phyloP scores from a whole-genome alignment of 2,888 invertebrate species.

The Trissonchulus sp. region DNA sequence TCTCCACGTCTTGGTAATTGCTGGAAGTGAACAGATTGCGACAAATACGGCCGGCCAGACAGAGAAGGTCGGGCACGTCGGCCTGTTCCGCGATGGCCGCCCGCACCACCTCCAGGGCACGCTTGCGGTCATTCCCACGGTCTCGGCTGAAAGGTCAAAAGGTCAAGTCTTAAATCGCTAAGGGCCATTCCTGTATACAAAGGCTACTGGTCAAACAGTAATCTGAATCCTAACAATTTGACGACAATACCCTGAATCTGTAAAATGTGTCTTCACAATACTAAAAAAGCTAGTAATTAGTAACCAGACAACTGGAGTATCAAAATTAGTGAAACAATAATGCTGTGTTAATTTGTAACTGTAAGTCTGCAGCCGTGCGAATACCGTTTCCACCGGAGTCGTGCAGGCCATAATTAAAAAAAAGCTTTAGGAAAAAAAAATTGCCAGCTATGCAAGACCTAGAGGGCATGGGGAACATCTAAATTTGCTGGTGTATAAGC shows the following conservation, averaged over 20 bases:
- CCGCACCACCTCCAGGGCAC: conserved; percentile 81
- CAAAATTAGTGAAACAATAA: too few relatives aligned
- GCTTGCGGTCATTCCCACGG: conserved; percentile 85
- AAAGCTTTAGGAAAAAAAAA: conserved; percentile 30
- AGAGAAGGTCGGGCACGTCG: conserved; percentile 91
- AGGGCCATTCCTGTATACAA: conserved; percentile 9
- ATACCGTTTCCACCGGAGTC: too few relatives aligned
- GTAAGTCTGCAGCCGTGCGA: too few relatives aligned
- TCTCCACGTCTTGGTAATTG: conserved; percentile 76
- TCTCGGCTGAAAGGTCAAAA: conserved; percentile 65
- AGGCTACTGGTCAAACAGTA: background rate
- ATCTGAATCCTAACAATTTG: too few relatives aligned
- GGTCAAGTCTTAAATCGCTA: background rate
- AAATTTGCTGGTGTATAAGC: too few relatives aligned
- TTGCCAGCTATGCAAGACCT: conserved; percentile 38
- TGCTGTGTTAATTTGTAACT: too few relatives aligned
- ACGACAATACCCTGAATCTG: too few relatives aligned
- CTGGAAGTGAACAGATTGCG: conserved; percentile 86
- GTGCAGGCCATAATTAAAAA: too few relatives aligned
- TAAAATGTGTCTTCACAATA: too few relatives aligned
- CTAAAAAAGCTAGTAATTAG: too few relatives aligned
- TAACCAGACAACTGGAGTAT: too few relatives aligned
- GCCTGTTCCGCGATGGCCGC: conserved; percentile 78
- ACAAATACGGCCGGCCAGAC: conserved; percentile 93
- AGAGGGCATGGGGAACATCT: too few relatives aligned